Conservation (phyloP, 2,797 vertebrate genomes). For the Diglossa cyanea region DNA sequence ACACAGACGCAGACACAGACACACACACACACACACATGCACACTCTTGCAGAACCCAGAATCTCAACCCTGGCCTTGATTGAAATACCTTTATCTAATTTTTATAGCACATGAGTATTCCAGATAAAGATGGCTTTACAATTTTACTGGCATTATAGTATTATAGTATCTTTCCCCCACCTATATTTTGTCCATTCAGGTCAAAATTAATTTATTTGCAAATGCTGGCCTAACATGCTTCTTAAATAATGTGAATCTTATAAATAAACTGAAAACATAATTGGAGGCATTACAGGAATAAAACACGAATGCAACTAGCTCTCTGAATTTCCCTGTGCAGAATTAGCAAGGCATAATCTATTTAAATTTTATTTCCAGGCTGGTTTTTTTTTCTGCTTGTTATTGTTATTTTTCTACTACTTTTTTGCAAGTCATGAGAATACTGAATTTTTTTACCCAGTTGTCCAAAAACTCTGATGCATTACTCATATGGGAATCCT, state of each 20-base stretch:
- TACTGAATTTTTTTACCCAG: background rate
- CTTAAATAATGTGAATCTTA: background rate
- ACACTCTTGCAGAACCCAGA: background rate
- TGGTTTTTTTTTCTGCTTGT: background rate
- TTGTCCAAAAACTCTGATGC: constrained; percentile 20
- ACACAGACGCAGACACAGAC: too few relatives aligned
- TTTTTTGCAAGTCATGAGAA: constrained; percentile 5
- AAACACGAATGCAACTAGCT: background rate
- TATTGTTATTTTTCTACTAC: background rate
- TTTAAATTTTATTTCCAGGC: background rate
- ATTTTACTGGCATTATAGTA: background rate
- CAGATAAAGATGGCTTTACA: background rate
- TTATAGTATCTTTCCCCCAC: background rate
- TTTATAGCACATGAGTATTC: background rate
- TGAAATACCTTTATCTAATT: background rate
- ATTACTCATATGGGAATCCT: constrained; percentile 43
- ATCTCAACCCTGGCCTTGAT: background rate
- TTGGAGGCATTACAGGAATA: background rate
- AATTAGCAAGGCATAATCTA: background rate
- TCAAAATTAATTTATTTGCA: background rate
- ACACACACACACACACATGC: too few relatives aligned
- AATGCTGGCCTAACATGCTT: background rate
- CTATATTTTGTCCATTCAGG: background rate
- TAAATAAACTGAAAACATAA: background rate
- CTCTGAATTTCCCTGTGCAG: background rate